These are phyloP conservation scores for Polyergus mexicanus DNA, from an alignment of 1,140 invertebrate genomes.

Conservation along the genomic window DNA sequence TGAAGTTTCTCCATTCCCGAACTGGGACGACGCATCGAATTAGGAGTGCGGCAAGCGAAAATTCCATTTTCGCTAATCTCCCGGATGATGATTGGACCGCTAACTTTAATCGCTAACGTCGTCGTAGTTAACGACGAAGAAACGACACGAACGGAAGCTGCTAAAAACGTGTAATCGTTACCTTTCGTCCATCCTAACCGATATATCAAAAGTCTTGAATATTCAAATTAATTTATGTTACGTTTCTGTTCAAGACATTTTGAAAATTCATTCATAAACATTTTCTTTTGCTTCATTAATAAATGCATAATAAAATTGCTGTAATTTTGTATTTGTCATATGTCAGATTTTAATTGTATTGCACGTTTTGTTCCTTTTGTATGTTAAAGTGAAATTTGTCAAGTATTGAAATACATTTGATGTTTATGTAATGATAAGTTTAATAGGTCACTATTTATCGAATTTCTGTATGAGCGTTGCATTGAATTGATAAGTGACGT, in stretches of 20 bases:
- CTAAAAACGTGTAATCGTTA: slow-evolving; percentile 28
- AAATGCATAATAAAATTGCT: neutral
- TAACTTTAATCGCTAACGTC: slow-evolving; percentile 64
- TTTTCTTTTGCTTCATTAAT: neutral
- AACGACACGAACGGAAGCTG: slow-evolving; percentile 4
- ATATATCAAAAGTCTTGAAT: neutral
- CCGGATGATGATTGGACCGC: slow-evolving; percentile 26
- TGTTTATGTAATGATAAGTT: too few species aligned
- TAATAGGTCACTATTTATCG: too few species aligned
- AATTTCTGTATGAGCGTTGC: too few species aligned
- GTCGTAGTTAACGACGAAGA: slow-evolving; percentile 30
- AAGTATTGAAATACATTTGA: too few species aligned
- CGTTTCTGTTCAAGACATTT: neutral
- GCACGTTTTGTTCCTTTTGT: too few species aligned
- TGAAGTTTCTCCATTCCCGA: slow-evolving; percentile 53
- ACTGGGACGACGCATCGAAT: slow-evolving; percentile 40
- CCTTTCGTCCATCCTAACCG: neutral
- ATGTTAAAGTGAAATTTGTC: too few species aligned
- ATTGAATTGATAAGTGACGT: too few species aligned
- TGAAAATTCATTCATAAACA: too few species aligned
- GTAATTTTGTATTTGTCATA: neutral
- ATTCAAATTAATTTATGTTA: neutral
- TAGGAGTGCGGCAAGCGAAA: slow-evolving; percentile 43
- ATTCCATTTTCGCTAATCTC: slow-evolving; percentile 60
- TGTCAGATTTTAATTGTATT: neutral